phyloP scores from a whole-genome alignment of 2,888 invertebrate species.

The Euproctis similis region DNA sequence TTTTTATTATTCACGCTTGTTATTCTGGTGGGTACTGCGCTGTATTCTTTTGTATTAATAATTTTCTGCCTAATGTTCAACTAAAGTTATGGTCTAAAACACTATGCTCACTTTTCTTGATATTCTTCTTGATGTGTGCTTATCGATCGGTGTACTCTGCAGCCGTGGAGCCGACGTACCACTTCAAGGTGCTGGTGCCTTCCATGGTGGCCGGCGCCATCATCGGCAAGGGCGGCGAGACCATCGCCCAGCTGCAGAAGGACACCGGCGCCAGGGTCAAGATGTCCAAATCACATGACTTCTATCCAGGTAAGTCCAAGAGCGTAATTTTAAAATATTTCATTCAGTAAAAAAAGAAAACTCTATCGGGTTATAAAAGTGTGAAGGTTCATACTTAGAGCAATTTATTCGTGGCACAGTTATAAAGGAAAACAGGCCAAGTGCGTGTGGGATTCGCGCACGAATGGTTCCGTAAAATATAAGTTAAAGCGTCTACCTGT shows the following conservation, averaged over 20 bases:
- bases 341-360: no score
- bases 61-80: no score
- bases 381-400: no score
- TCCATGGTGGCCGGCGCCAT: constrained; percentile 98
- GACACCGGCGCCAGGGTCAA: constrained; percentile 98
- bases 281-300: constrained; percentile 99
- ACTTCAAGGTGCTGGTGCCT: constrained; percentile 97
- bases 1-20: no score
- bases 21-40: no score
- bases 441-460: no score
- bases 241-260: constrained; percentile 97
- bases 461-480: neutral
- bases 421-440: no score
- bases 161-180: constrained; percentile 92
- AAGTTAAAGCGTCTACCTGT: no score
- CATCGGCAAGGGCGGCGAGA: constrained; percentile 99
- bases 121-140: constrained; percentile 7
- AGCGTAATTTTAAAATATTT: no score
- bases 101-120: constrained; percentile 26
- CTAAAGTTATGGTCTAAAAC: constrained; percentile 14
- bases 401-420: no score
- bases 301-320: constrained; percentile 95
- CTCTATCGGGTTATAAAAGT: no score
- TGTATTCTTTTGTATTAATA: no score
- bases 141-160: constrained; percentile 37